Evolutionary conservation across 2,113 vertebrate genomes (phyloP).

Genomic region (Sciurus niger): DNA sequence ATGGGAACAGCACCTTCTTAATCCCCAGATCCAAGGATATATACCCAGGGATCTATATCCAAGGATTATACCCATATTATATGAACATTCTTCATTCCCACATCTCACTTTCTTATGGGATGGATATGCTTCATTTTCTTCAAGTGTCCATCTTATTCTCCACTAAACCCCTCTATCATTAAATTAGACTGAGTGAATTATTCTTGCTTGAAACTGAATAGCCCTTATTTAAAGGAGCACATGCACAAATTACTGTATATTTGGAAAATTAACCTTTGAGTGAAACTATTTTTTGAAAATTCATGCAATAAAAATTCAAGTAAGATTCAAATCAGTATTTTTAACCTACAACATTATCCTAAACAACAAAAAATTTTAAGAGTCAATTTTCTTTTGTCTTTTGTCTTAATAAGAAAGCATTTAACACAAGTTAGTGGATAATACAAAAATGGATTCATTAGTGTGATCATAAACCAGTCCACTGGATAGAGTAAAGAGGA

Average conservation of each 20-base stretch:
- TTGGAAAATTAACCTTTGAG: background rate
- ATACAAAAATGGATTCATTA: background rate
- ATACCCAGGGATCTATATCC: background rate
- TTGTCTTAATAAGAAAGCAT: background rate
- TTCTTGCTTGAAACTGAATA: constrained; percentile 7
- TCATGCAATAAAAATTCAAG: constrained; percentile 31
- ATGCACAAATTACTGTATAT: background rate
- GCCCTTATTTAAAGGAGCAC: background rate
- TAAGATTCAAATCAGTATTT: background rate
- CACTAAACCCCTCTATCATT: background rate
- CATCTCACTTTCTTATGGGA: background rate
- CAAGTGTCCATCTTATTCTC: background rate
- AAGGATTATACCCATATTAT: background rate
- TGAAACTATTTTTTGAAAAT: constrained; percentile 30
- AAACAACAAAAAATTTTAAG: background rate
- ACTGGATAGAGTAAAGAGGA: background rate
- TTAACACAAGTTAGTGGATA: background rate
- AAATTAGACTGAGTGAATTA: background rate
- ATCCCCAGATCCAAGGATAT: background rate
- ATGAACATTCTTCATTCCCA: background rate
- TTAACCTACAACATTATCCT: background rate
- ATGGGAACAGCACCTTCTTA: background rate
- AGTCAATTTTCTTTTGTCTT: background rate
- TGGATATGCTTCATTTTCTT: background rate
- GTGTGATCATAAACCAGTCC: background rate